phyloP scores from a whole-genome alignment of 2,797 vertebrate species.

The Psittacula echo region DNA sequence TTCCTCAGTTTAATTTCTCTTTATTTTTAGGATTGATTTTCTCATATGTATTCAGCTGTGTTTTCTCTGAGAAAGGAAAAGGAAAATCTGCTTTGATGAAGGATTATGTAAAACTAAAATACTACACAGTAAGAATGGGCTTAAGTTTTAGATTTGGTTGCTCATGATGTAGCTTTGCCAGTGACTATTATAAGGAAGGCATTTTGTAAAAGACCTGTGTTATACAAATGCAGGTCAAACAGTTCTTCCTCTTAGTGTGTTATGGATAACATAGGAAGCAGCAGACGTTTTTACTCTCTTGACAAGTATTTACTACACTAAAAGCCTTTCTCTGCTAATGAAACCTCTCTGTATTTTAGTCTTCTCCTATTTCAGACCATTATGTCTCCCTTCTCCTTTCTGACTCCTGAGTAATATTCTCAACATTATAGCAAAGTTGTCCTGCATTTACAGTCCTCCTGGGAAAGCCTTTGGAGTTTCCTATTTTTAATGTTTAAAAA shows the following conservation, averaged over 20 bases:
- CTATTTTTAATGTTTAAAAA: slow-evolving; percentile 13
- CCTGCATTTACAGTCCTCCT: background rate
- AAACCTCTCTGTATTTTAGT: background rate
- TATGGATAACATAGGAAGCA: background rate
- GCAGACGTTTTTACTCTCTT: background rate
- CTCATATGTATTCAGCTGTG: background rate
- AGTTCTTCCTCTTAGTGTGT: background rate
- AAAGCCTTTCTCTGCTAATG: background rate
- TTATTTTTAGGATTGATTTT: background rate
- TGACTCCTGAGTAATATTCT: background rate
- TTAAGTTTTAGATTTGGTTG: background rate
- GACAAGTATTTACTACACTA: background rate
- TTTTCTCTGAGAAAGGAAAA: background rate
- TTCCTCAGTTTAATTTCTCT: background rate
- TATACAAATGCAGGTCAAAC: background rate
- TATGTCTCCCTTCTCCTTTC: background rate
- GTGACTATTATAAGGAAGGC: background rate
- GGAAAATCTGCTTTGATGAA: background rate
- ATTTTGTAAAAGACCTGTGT: background rate
- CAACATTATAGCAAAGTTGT: background rate
- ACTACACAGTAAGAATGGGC: background rate
- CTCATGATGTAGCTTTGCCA: background rate
- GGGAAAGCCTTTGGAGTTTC: background rate
- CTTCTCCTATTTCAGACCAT: background rate
- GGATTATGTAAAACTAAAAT: background rate